These are phyloP conservation scores for Gryllus longicercus DNA, from an alignment of 2,888 invertebrate genomes.

Conservation along the genomic window DNA sequence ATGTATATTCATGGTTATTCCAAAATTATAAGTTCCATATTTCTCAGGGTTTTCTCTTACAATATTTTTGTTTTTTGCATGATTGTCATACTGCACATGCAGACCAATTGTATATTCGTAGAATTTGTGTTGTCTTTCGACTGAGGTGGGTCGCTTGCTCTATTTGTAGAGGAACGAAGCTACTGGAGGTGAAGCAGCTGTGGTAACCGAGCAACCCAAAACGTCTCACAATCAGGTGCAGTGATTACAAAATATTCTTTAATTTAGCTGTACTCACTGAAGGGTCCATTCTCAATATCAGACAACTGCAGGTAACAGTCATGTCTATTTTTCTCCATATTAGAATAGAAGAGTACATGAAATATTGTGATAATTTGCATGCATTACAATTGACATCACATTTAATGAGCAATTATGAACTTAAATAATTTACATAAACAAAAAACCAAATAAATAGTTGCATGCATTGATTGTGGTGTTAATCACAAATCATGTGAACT, in stretches of 20 bases:
- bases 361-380: too few relatives aligned
- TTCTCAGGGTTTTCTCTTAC: too few relatives aligned
- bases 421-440: too few relatives aligned
- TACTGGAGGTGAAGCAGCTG: constrained; percentile 42
- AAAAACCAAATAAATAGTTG: too few relatives aligned
- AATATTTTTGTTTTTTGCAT: constrained; percentile 4
- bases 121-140: constrained; percentile 30
- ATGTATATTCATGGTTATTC: background rate
- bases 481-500: too few relatives aligned
- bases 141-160: constrained; percentile 36
- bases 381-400: too few relatives aligned
- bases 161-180: constrained; percentile 38
- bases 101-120: constrained; percentile 22
- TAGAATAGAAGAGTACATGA: too few relatives aligned
- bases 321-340: background rate
- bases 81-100: constrained; percentile 1
- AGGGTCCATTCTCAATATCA: background rate
- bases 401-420: too few relatives aligned
- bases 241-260: constrained; percentile 24
- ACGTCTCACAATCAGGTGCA: constrained; percentile 34
- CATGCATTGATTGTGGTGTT: too few relatives aligned
- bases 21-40: too few relatives aligned
- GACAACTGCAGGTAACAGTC: background rate
- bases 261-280: constrained; percentile 22
- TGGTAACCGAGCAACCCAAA: constrained; percentile 47